Evolutionary conservation across 2,113 vertebrate species (phyloP).

Genomic region (Coptodon rendalli): DNA sequence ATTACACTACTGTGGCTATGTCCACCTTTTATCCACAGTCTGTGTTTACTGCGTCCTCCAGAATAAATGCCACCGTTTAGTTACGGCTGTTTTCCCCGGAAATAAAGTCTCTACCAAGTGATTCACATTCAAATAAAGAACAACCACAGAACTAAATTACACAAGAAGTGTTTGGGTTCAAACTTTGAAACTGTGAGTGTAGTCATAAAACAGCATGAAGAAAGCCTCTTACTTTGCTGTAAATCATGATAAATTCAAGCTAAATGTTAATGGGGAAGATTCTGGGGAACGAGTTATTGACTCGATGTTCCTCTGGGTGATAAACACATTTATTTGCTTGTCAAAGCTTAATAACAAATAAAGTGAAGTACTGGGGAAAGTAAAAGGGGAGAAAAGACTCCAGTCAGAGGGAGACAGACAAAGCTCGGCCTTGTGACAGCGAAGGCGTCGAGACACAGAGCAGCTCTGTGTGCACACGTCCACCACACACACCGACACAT

Average conservation of each 20-base stretch:
- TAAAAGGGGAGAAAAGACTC: not conserved
- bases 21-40: not conserved
- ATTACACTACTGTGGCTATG: fast-evolving
- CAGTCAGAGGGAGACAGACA: constrained; percentile 19
- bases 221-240: not conserved
- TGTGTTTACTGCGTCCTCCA: not conserved
- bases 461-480: constrained; percentile 31
- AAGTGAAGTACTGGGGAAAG: not conserved
- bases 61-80: not conserved
- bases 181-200: not conserved
- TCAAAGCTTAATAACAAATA: not conserved
- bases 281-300: not conserved
- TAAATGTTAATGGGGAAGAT: not conserved
- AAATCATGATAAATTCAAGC: not conserved
- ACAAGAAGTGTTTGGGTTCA: not conserved
- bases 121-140: not conserved
- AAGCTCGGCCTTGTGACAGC: constrained; percentile 59
- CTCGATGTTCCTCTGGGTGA: not conserved
- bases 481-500: not conserved
- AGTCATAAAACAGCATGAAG: not conserved
- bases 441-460: constrained; percentile 42
- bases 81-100: not conserved
- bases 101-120: not conserved
- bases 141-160: not conserved
- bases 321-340: not conserved